These are phyloP conservation scores for Jacana jacana DNA, from an alignment of 2,113 vertebrate genomes.

Conservation along the genomic window DNA sequence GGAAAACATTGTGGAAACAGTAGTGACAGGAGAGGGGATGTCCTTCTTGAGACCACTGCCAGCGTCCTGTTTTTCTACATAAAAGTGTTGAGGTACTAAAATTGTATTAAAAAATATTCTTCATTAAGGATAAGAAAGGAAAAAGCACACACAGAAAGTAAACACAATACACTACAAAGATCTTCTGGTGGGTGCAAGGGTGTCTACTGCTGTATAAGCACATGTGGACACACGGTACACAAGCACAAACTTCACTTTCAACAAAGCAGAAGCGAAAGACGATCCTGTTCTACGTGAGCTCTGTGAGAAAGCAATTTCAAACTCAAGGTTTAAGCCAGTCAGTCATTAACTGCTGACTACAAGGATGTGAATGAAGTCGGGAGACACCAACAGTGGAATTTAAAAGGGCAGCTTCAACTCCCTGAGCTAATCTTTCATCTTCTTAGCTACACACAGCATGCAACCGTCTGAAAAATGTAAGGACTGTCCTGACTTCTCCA, in stretches of 20 bases:
- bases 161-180: not conserved
- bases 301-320: not conserved
- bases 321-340: not conserved
- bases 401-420: not conserved
- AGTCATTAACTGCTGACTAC: not conserved
- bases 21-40: not conserved
- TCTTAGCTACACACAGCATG: not conserved
- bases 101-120: not conserved
- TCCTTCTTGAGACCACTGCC: not conserved
- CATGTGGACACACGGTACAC: rapidly evolving
- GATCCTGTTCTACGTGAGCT: not conserved
- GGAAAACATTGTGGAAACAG: not conserved
- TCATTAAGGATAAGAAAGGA: not conserved
- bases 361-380: not conserved
- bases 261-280: not conserved
- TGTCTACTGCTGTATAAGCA: not conserved
- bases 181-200: not conserved
- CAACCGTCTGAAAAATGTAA: not conserved
- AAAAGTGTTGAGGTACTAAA: not conserved
- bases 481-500: not conserved
- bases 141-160: not conserved
- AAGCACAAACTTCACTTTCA: not conserved
- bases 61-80: not conserved
- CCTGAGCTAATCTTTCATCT: not conserved
- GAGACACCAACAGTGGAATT: not conserved